Evolutionary conservation across 2,113 vertebrate genomes (phyloP).

Genomic region (Butorides virescens): DNA sequence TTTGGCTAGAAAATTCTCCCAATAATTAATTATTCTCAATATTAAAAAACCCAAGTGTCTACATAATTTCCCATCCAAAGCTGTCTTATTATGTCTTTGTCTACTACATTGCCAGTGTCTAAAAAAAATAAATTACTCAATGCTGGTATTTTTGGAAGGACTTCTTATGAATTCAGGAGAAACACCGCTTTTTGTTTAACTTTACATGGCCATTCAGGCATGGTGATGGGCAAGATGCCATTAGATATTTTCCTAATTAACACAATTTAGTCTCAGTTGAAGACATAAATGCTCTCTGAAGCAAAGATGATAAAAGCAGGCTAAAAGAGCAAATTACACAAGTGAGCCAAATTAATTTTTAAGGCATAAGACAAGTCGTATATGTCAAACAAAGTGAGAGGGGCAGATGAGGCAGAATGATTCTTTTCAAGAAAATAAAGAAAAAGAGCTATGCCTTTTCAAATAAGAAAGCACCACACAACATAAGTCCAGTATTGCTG

Average conservation of each 20-base stretch:
- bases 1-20: background rate
- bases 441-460: background rate
- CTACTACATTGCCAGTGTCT: background rate
- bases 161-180: background rate
- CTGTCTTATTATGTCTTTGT: background rate
- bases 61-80: background rate
- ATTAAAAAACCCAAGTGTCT: background rate
- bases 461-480: background rate
- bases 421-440: background rate
- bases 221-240: slow-evolving; percentile 14
- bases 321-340: slow-evolving; percentile 45
- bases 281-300: slow-evolving; percentile 32
- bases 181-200: background rate
- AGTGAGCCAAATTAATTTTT: slow-evolving; percentile 17
- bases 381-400: background rate
- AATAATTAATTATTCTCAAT: slow-evolving; percentile 4
- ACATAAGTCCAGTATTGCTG: background rate
- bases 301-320: slow-evolving; percentile 25
- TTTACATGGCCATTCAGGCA: background rate
- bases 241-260: slow-evolving; percentile 62
- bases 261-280: slow-evolving; percentile 35
- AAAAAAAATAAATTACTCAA: background rate
- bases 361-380: background rate
- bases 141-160: background rate
- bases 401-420: background rate